Evolutionary conservation across 2,797 vertebrate genomes (phyloP), one percentile per base, ranked within the genome.

Genomic region (Sebastes reedi): DNA sequence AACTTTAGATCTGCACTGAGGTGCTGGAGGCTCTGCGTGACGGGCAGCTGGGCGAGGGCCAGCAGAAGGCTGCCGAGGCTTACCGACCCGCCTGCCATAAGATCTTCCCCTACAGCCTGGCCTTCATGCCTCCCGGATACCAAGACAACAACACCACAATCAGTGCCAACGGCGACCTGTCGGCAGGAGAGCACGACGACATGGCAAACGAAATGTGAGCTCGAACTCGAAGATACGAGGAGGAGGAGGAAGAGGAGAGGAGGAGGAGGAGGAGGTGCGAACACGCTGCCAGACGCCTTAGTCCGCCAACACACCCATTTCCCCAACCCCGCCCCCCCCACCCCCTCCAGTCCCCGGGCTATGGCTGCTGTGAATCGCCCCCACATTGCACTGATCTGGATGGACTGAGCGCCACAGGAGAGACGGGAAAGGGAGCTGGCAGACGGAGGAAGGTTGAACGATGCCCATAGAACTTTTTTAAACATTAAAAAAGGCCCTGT

Each of bases 121-220:
- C 97, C 91, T 98, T 99, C 94, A 97, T 98, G 97, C 97, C 97
- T 55, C 97, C 97, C 54, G 97, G 97, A 83, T 97, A 97, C 93
- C 97, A 99, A 92, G 97, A 98, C 94, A 97, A 98, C 94, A 94
- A 95, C 93, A 96, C 96, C 91, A 94, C 96, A 89, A 97, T 97
- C 94, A 97, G 96, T 92, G 95, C 98, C 90, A 99, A 99, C 29
- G 98, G 98, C 88, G 97, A 99, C 95, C 95, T 97, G 93, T 97
- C 97, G 76, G 96, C 97, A 12, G 94, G 94, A 80, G 97, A 99
- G 95, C 96, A 97, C 30, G 97, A 99, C 89, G 97, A 99, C 93
- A 95, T 97, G 94, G 95, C 95, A 82, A 98, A 98, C 86, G 98
- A 99, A 93, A 98, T 98, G 93, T 98, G 96, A 99, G 79, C 77